Evolutionary conservation across 37 sponge, comb jelly and placozoan species (phyloP).

Genomic region (Aplysina aerophoba): DNA sequence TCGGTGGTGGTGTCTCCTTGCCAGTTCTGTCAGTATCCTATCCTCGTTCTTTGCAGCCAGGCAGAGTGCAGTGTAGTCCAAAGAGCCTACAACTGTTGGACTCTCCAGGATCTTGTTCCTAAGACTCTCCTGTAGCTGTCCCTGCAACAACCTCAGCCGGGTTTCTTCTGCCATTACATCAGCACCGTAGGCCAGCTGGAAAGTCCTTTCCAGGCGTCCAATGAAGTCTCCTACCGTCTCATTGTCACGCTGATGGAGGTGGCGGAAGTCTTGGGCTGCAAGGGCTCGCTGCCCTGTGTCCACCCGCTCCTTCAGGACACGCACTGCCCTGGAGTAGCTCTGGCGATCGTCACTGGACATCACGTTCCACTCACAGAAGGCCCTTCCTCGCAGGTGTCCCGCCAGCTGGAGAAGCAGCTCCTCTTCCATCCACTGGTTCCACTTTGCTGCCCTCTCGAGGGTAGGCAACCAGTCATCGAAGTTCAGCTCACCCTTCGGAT

Average conservation of each 20-base stretch:
- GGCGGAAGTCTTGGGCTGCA: constrained; percentile 58
- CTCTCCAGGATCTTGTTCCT: constrained; percentile 23
- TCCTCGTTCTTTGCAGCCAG: constrained; percentile 56
- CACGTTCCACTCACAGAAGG: constrained; percentile 60
- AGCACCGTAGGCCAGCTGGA: constrained; percentile 43
- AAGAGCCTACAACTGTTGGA: constrained; percentile 45
- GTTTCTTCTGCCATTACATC: constrained; percentile 36
- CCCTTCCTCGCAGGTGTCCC: constrained; percentile 53
- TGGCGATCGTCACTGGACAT: not conserved
- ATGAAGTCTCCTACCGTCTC: constrained; percentile 47
- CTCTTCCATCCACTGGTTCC: constrained; percentile 53
- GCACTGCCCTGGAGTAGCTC: not conserved
- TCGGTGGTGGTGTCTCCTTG: constrained; percentile 21
- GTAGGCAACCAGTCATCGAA: constrained; percentile 19
- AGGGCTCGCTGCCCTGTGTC: constrained; percentile 26
- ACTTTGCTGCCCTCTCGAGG: constrained; percentile 42
- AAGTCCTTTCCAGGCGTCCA: constrained; percentile 32
- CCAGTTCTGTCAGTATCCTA: constrained; percentile 29
- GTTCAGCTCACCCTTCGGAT: not conserved
- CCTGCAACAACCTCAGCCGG: constrained; percentile 12
- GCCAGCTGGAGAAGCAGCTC: constrained; percentile 58
- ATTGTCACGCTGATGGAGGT: constrained; percentile 22
- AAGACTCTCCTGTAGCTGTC: constrained; percentile 48
- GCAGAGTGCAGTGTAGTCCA: constrained; percentile 27
- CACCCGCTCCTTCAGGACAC: constrained; percentile 12